A percentile compares a stretch with the other conserved stretches of the same genome.
Evolutionary conservation across 2,113 vertebrate species (phyloP).

Genomic region (Dolichallabes microphthalmus): DNA sequence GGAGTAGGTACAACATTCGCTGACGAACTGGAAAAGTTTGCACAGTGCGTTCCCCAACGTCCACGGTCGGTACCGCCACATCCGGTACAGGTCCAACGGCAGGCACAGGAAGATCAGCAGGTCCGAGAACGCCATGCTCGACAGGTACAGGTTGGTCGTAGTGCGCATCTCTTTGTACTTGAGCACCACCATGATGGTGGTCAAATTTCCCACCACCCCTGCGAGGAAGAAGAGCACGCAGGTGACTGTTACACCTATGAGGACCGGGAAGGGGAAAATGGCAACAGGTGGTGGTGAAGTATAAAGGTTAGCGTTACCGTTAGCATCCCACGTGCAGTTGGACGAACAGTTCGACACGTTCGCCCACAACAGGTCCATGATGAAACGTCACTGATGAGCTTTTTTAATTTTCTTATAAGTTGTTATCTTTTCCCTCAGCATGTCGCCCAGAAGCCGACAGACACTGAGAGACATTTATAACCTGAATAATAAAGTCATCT

Average conservation of each 20-base stretch:
- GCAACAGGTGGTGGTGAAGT: slow-evolving; percentile 61
- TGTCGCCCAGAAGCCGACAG: background rate
- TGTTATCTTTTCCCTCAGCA: background rate
- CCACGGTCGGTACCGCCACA: slow-evolving; percentile 96
- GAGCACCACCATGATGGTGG: slow-evolving; percentile 90
- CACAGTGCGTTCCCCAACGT: slow-evolving; percentile 87
- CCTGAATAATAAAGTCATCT: background rate
- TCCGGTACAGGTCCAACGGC: slow-evolving; percentile 91
- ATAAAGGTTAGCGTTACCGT: slow-evolving; percentile 57
- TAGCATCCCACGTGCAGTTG: slow-evolving; percentile 73
- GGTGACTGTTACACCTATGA: slow-evolving; percentile 81
- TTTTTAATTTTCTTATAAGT: background rate
- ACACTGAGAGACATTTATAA: background rate
- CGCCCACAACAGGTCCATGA: slow-evolving; percentile 77
- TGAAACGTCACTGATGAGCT: slow-evolving; percentile 55
- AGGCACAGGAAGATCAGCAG: slow-evolving; percentile 94
- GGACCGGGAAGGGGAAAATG: slow-evolving; percentile 84
- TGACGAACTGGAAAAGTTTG: slow-evolving; percentile 96
- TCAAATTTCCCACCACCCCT: slow-evolving; percentile 86
- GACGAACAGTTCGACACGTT: slow-evolving; percentile 63
- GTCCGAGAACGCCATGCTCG: slow-evolving; percentile 96
- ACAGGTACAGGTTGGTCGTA: slow-evolving; percentile 94
- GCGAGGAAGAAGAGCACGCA: slow-evolving; percentile 85
- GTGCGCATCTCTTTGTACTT: slow-evolving; percentile 92
- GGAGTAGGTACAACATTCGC: slow-evolving; percentile 94